Percentiles rank a stretch among this genome's conserved stretches.
phyloP scores from a whole-genome alignment of 2,888 invertebrate species.

The Melanotus villosus region DNA sequence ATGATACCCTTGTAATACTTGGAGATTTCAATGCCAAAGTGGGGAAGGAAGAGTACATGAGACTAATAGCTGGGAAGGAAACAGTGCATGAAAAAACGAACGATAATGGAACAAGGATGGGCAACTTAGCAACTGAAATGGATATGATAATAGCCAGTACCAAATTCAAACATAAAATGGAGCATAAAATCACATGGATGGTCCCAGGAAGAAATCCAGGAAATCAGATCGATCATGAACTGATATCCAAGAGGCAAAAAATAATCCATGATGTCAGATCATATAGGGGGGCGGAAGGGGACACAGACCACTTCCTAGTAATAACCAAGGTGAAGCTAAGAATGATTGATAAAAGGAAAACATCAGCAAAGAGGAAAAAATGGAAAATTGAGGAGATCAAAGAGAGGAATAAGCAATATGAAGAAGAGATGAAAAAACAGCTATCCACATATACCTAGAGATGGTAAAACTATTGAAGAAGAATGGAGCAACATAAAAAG shows the following conservation, averaged over 20 bases:
- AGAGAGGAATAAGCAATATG: too few relatives aligned
- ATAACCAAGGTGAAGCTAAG: too few relatives aligned
- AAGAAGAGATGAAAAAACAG: too few relatives aligned
- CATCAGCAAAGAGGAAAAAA: too few relatives aligned
- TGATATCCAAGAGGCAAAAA: neutral
- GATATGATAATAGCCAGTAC: neutral
- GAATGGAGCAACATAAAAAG: too few relatives aligned
- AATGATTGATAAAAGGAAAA: too few relatives aligned
- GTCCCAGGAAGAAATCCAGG: neutral
- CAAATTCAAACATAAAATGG: neutral
- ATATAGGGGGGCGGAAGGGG: too few relatives aligned
- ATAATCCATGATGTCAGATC: too few relatives aligned
- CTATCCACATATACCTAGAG: too few relatives aligned
- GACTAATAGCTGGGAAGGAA: neutral
- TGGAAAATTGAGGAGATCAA: too few relatives aligned
- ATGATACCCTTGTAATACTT: neutral
- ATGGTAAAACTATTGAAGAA: too few relatives aligned
- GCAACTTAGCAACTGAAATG: neutral
- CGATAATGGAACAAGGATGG: neutral
- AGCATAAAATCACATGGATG: neutral
- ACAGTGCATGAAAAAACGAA: slow-evolving; percentile 1
- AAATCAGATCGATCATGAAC: neutral
- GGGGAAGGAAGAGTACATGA: neutral
- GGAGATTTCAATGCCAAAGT: neutral
- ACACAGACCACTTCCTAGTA: too few relatives aligned